Conservation (phyloP, 2,797 vertebrate species). For the Pangasius krempfi region DNA sequence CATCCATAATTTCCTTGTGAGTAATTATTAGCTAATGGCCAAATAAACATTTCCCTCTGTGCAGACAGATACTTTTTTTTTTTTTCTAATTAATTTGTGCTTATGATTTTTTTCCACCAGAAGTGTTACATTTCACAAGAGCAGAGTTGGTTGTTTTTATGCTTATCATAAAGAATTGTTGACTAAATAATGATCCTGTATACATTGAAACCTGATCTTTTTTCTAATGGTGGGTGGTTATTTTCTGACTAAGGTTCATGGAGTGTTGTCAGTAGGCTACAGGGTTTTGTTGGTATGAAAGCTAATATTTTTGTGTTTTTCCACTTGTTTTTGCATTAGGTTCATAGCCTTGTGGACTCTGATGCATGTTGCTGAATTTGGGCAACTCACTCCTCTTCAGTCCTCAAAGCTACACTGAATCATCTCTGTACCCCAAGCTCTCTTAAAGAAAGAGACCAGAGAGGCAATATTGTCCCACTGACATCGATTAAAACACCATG, state of each 20-base stretch:
- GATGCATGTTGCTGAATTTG: conserved; percentile 30
- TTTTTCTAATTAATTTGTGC: background rate
- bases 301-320: conserved; percentile 8
- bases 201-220: background rate
- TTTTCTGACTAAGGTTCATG: conserved; percentile 9
- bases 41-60: background rate
- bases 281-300: background rate
- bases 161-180: background rate
- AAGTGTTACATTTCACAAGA: background rate
- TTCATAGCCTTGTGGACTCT: conserved; percentile 17
- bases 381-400: conserved; percentile 5
- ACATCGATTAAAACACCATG: conserved; percentile 73
- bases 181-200: background rate
- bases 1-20: background rate
- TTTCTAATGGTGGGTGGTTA: background rate
- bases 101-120: background rate
- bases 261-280: background rate
- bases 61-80: background rate
- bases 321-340: conserved; percentile 30
- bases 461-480: background rate
- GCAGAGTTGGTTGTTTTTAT: background rate
- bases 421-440: background rate
- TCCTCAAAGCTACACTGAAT: conserved; percentile 38
- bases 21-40: background rate
- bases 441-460: background rate